Conservation (phyloP, 2,797 vertebrate species). For the Craterocephalus amniculus region DNA sequence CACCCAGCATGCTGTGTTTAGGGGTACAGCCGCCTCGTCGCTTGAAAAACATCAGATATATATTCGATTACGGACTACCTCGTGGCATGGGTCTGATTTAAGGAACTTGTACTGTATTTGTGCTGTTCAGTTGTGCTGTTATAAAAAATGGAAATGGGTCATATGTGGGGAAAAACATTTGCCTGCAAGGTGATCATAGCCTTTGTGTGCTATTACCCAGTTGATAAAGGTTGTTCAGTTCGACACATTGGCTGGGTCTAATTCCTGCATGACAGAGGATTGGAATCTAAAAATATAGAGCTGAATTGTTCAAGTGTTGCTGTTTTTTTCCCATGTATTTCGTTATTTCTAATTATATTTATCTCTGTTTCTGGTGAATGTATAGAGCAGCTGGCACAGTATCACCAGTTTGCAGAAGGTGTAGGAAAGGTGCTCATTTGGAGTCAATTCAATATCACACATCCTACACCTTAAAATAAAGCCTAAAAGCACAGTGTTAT, state of each 20-base stretch:
- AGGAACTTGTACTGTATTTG: neutral
- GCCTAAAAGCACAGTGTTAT: constrained; percentile 64
- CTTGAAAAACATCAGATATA: too few relatives aligned
- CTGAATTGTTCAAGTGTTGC: neutral
- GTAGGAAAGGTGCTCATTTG: constrained; percentile 43
- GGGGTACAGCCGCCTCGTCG: too few relatives aligned
- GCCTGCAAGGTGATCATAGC: neutral
- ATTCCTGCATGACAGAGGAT: neutral
- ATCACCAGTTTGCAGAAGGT: constrained; percentile 56
- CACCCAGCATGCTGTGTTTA: too few relatives aligned
- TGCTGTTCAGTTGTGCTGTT: neutral
- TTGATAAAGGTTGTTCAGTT: neutral
- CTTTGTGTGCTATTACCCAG: neutral
- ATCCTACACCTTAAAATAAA: constrained; percentile 74
- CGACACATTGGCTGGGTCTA: neutral
- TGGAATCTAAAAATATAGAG: neutral
- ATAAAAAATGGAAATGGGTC: neutral
- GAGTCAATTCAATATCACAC: constrained; percentile 66
- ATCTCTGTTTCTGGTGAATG: constrained; percentile 20
- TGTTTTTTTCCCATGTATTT: neutral
- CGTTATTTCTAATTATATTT: constrained; percentile 15
- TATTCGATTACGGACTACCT: too few relatives aligned
- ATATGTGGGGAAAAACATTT: neutral
- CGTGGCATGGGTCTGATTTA: too few relatives aligned
- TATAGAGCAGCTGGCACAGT: constrained; percentile 43